Conservation (phyloP, 1,140 invertebrate species). For the Dreissena polymorpha region DNA sequence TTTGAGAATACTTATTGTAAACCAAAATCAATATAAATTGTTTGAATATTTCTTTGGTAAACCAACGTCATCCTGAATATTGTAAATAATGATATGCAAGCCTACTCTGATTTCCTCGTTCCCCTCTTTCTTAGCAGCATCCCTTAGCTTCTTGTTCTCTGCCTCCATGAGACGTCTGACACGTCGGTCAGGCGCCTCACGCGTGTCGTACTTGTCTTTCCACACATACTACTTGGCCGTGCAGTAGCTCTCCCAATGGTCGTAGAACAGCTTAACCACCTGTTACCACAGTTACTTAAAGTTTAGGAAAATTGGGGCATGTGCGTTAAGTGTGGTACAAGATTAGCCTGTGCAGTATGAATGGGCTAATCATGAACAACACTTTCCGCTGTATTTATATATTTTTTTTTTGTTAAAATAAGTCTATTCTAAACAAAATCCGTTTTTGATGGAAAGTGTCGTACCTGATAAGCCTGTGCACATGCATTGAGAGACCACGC, state of each 20-base stretch:
- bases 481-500: too few relatives aligned
- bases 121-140: slow-evolving; percentile 92
- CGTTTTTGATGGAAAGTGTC: too few relatives aligned
- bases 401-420: too few relatives aligned
- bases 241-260: slow-evolving; percentile 93
- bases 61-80: background rate
- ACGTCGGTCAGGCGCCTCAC: slow-evolving; percentile 89
- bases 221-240: slow-evolving; percentile 92
- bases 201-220: slow-evolving; percentile 95
- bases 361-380: too few relatives aligned
- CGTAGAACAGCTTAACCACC: slow-evolving; percentile 94
- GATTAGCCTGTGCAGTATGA: too few relatives aligned
- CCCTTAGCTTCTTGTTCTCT: slow-evolving; percentile 96
- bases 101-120: slow-evolving; percentile 90
- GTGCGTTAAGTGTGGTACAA: too few relatives aligned
- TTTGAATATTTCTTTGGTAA: too few relatives aligned
- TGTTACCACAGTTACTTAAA: too few relatives aligned
- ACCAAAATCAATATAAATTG: background rate
- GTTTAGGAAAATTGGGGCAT: too few relatives aligned
- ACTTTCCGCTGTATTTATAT: too few relatives aligned
- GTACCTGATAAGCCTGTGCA: too few relatives aligned
- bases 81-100: background rate
- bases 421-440: too few relatives aligned
- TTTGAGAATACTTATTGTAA: background rate
- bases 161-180: slow-evolving; percentile 92